phyloP scores from a whole-genome alignment of 2,113 vertebrate genomes.

The Cinclus mexicanus region DNA sequence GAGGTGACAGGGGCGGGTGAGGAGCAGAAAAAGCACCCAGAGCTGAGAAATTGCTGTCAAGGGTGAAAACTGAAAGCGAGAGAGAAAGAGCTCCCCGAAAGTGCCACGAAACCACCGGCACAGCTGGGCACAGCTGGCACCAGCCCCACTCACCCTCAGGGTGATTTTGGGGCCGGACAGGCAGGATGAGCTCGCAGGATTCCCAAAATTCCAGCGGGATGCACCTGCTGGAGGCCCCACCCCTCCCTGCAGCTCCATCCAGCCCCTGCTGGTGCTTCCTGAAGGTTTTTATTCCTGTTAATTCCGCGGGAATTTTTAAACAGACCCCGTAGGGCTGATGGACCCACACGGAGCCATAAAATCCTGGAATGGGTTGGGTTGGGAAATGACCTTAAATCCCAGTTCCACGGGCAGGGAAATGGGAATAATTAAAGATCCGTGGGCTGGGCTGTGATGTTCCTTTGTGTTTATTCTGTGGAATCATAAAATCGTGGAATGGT shows the following conservation, averaged over 20 bases:
- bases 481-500: background rate
- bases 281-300: fast-evolving
- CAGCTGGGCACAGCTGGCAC: too few relatives aligned
- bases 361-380: background rate
- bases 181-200: background rate
- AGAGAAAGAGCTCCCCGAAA: background rate
- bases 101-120: background rate
- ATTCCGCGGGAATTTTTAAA: fast-evolving
- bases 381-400: background rate
- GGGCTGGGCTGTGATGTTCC: fast-evolving
- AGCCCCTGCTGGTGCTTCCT: fast-evolving
- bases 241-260: background rate
- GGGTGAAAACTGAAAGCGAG: background rate
- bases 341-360: fast-evolving
- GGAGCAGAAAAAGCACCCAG: background rate
- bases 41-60: background rate
- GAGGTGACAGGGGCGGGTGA: fast-evolving
- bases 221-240: too few relatives aligned
- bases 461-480: fast-evolving
- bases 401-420: background rate
- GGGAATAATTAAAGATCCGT: background rate
- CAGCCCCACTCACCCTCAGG: too few relatives aligned
- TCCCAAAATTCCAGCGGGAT: background rate
- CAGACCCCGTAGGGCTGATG: background rate
- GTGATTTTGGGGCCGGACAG: background rate